Evolutionary conservation across 1,140 invertebrate genomes (phyloP).

Genomic region (Nephotettix cincticeps): DNA sequence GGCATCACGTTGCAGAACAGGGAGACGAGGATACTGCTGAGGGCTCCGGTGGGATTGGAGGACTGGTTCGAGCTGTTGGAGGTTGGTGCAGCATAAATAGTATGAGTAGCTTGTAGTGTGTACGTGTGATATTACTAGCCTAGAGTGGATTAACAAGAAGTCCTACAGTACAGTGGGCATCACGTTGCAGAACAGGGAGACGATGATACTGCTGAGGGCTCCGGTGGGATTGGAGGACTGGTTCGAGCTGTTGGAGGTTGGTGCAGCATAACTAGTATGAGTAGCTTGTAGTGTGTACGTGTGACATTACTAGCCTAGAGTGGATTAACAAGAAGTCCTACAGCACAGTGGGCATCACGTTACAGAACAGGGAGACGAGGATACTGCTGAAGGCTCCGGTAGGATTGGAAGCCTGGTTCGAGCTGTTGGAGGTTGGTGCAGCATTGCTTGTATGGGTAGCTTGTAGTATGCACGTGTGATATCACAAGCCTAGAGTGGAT

Average conservation of each 20-base stretch:
- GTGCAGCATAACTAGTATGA: too few relatives aligned
- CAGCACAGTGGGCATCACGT: slow-evolving; percentile 55
- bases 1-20: slow-evolving; percentile 51
- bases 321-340: slow-evolving; percentile 62
- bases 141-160: slow-evolving; percentile 63
- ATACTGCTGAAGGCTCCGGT: slow-evolving; percentile 54
- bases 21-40: slow-evolving; percentile 58
- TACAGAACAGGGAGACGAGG: slow-evolving; percentile 55
- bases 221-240: slow-evolving; percentile 55
- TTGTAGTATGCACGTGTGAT: too few relatives aligned
- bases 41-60: slow-evolving; percentile 53
- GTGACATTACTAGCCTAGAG: too few relatives aligned
- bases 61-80: too few relatives aligned
- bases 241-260: too few relatives aligned
- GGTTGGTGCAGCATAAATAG: too few relatives aligned
- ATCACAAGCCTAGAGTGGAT: slow-evolving; percentile 68
- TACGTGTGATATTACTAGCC: too few relatives aligned
- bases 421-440: slow-evolving; percentile 57
- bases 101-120: too few relatives aligned
- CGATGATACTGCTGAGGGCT: slow-evolving; percentile 56
- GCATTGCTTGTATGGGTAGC: too few relatives aligned
- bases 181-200: slow-evolving; percentile 52
- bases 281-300: too few relatives aligned
- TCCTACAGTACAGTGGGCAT: slow-evolving; percentile 58
- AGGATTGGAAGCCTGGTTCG: slow-evolving; percentile 61